Conservation (phyloP, 2,888 invertebrate genomes). For the Sphaerophoria taeniata region DNA sequence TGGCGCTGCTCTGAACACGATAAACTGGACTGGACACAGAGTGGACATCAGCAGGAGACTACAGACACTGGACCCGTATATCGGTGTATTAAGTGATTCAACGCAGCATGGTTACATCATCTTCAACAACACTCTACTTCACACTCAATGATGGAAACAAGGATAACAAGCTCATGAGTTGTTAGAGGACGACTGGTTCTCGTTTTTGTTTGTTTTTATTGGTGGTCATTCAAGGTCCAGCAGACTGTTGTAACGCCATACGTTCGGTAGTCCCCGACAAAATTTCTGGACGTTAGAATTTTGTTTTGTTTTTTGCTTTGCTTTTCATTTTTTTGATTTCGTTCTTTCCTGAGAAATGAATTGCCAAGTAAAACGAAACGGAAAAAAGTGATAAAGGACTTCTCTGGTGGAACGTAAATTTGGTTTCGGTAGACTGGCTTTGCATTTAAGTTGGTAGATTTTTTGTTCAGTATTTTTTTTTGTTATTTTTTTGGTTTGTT, state of each 20-base stretch:
- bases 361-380: constrained; percentile 53
- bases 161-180: constrained; percentile 72
- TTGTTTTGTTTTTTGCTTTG: background rate
- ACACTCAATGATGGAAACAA: constrained; percentile 63
- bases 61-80: constrained; percentile 33
- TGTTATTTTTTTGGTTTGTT: constrained; percentile 23
- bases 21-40: background rate
- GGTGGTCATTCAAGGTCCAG: constrained; percentile 28
- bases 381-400: constrained; percentile 60
- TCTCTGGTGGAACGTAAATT: constrained; percentile 53
- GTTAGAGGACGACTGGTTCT: constrained; percentile 42
- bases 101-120: constrained; percentile 67
- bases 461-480: constrained; percentile 26
- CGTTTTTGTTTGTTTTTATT: constrained; percentile 16
- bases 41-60: constrained; percentile 28
- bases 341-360: constrained; percentile 42
- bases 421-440: constrained; percentile 52
- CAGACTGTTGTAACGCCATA: constrained; percentile 6
- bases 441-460: constrained; percentile 34
- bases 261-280: constrained; percentile 41
- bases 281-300: constrained; percentile 40
- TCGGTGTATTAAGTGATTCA: constrained; percentile 70
- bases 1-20: constrained; percentile 57
- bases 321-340: too few relatives aligned
- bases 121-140: constrained; percentile 63